Conservation (phyloP, 2,113 vertebrate species). For the Amblyopsis rosae region DNA sequence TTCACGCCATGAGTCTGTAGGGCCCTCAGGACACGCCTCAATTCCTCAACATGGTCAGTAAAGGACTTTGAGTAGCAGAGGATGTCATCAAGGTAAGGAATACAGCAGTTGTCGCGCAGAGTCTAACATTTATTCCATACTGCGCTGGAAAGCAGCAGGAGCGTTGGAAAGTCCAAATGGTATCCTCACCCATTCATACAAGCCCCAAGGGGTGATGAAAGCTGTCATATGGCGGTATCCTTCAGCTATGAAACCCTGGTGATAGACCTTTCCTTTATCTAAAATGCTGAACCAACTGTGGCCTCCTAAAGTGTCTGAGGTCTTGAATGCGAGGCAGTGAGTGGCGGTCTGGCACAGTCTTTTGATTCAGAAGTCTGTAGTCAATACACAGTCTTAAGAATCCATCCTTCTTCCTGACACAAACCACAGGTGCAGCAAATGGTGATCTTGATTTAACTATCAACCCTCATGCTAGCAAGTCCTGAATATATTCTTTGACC, state of each 20-base stretch:
- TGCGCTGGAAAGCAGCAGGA: not conserved
- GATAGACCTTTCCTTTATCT: slow-evolving; percentile 15
- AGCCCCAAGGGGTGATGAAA: not conserved
- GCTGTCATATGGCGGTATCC: not conserved
- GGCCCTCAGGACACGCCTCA: not conserved
- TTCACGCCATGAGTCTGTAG: slow-evolving; percentile 10
- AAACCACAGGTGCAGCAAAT: slow-evolving; percentile 4
- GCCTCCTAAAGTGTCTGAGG: slow-evolving; percentile 10
- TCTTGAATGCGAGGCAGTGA: slow-evolving; percentile 6
- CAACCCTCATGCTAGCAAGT: slow-evolving; percentile 3
- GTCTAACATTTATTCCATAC: not conserved
- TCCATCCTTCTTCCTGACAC: slow-evolving; percentile 20
- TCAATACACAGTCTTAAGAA: slow-evolving; percentile 7
- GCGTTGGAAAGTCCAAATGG: no score
- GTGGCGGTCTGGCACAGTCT: slow-evolving; percentile 6
- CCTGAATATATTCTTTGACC: slow-evolving; percentile 4
- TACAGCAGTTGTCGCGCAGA: not conserved
- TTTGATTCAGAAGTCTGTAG: slow-evolving; percentile 1
- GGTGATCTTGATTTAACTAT: slow-evolving; percentile 1
- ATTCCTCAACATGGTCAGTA: slow-evolving; percentile 3
- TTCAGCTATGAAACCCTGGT: no score
- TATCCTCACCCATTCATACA: no score
- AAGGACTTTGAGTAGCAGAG: slow-evolving; percentile 16
- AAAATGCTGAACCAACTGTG: slow-evolving; percentile 3
- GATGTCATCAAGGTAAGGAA: slow-evolving; percentile 13